Evolutionary conservation across 2,888 invertebrate species (phyloP).

Genomic region (Alloscopus bannaensis): DNA sequence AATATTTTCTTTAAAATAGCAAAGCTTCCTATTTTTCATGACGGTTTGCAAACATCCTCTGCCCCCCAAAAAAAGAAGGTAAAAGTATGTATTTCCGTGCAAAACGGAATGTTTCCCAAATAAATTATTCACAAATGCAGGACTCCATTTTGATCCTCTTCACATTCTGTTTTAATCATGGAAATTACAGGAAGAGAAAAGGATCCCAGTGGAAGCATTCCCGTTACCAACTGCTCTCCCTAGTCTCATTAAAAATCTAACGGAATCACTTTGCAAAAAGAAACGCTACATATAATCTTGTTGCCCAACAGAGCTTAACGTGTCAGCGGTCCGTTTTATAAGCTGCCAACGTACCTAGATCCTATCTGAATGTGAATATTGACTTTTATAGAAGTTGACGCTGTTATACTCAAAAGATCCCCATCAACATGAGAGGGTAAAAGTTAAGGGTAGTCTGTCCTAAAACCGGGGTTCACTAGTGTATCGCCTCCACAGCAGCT

Average conservation of each 20-base stretch:
- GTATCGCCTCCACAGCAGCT: background rate
- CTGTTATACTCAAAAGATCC: background rate
- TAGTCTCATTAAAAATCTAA: slow-evolving; percentile 13
- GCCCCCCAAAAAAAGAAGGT: background rate
- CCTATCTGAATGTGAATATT: background rate
- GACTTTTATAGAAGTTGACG: background rate
- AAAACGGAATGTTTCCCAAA: background rate
- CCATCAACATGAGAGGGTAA: background rate
- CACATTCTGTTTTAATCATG: background rate
- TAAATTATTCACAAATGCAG: background rate
- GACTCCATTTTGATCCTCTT: background rate
- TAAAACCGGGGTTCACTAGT: background rate
- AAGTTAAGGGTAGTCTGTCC: background rate
- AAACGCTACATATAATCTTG: too few species aligned
- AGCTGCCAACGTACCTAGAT: background rate
- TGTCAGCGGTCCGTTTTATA: background rate
- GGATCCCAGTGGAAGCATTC: background rate
- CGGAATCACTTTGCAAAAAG: slow-evolving; percentile 4
- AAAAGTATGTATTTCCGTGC: background rate
- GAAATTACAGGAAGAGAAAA: background rate
- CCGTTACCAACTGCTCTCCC: slow-evolving; percentile 4
- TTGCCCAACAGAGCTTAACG: background rate
- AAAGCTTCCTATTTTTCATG: too few species aligned
- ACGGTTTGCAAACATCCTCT: too few species aligned
- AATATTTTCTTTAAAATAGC: too few species aligned